Evolutionary conservation across 2,113 vertebrate genomes (phyloP), one percentile per base, ranked within the genome.

Genomic region (Clarias macrocephalus): DNA sequence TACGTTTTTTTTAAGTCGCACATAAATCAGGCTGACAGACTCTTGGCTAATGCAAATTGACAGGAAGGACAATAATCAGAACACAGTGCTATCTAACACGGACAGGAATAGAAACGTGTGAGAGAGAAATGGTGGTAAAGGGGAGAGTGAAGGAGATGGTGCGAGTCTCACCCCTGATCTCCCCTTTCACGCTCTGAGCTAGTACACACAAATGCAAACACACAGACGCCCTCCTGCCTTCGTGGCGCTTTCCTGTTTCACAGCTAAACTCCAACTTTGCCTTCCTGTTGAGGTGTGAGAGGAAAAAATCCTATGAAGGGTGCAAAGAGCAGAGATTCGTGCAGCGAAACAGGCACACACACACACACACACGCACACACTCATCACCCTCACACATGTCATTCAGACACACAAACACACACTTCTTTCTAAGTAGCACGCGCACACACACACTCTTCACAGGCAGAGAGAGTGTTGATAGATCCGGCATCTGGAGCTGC

Each of bases 401-500:
- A 68, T 82, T 82, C 82, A 85, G 79, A 83, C 60, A 70, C 83
- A 83, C 80, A 84, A 56, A 82, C 82, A 73, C 68, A 73, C 89
- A 59, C 85, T 80, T 86, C 54, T 91, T 77, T 65, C 23, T 54
- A 65, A 63, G 84, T 48, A 66, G 19, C 83, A 90, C 83, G 86
- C 89, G 83, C 87, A 75, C 63, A 76, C 84, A 37, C 85, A 93
- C 90, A 88, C 89, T 59, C 84, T 91, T 93, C 90, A 91, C 92
- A 93, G 91, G 92, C 94, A 93, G 93, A 94, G 89, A 92, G 94
- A 93, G 94, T 95, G 95, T 95, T 95, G 93, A 95, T 95, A 94
- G 95, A 95, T 94, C 93, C 94, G 94, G 94, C 94, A 95, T 95
- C 94, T 95, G 94, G 92, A 94, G 91, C 93, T 92, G 92, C 91